Evolutionary conservation across 2,113 vertebrate genomes (phyloP).

Genomic region (Acanthisitta chloris): DNA sequence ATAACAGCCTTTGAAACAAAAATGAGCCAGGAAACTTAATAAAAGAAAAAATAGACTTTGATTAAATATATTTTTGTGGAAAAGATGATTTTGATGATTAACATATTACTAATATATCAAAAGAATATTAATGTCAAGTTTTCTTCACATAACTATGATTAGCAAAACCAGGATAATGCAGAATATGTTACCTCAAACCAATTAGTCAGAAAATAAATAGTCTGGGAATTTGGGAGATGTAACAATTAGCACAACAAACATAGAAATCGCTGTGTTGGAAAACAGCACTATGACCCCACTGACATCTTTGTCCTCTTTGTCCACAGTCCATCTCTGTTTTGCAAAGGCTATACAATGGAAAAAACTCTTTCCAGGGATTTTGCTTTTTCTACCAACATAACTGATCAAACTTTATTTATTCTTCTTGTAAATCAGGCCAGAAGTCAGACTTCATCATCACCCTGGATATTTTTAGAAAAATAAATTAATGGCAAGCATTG

Average conservation of each 20-base stretch:
- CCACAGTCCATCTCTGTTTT: not conserved
- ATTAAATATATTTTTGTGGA: not conserved
- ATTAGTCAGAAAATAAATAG: not conserved
- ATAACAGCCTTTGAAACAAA: not conserved
- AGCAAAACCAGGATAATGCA: not conserved
- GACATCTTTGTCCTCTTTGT: not conserved
- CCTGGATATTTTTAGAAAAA: not conserved
- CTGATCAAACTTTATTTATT: not conserved
- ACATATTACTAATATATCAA: not conserved
- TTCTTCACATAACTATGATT: conserved; percentile 1
- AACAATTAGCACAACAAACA: not conserved
- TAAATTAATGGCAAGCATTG: not conserved
- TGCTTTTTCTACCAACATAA: not conserved
- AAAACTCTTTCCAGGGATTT: not conserved
- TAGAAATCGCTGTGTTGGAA: not conserved
- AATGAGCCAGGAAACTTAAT: not conserved
- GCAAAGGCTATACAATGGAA: not conserved
- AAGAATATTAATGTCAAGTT: not conserved
- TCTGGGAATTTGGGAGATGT: not conserved
- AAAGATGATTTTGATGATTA: not conserved
- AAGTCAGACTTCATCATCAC: not conserved
- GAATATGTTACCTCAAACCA: not conserved
- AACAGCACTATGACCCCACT: not conserved
- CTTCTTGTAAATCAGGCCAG: not conserved
- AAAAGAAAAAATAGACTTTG: not conserved